These are phyloP conservation scores for Encarsia formosa DNA, from an alignment of 2,888 invertebrate species.

Conservation along the genomic window DNA sequence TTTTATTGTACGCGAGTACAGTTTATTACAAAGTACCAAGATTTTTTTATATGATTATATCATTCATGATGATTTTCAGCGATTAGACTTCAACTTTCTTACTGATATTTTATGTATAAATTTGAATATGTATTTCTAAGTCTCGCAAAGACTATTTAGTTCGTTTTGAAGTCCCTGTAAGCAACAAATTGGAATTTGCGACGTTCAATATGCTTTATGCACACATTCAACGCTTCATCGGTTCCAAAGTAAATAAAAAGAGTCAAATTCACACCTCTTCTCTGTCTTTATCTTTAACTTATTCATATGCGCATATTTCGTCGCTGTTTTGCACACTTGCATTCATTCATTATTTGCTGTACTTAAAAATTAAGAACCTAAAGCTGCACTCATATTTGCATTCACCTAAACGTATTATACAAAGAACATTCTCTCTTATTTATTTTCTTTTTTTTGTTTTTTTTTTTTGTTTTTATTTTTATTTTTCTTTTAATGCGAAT, in stretches of 20 bases:
- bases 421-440: constrained; percentile 51
- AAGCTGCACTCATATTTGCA: constrained; percentile 50
- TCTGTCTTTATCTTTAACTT: constrained; percentile 16
- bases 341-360: constrained; percentile 29
- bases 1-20: constrained; percentile 46
- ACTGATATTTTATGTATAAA: constrained; percentile 51
- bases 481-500: constrained; percentile 39
- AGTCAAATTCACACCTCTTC: constrained; percentile 24
- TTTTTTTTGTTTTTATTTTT: constrained; percentile 44
- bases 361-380: constrained; percentile 48
- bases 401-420: constrained; percentile 52
- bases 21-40: constrained; percentile 48
- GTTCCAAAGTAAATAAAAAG: constrained; percentile 28
- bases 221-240: constrained; percentile 25
- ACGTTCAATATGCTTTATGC: constrained; percentile 28
- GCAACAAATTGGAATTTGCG: constrained; percentile 47
- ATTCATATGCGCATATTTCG: constrained; percentile 24
- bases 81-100: constrained; percentile 51
- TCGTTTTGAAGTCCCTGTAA: constrained; percentile 45
- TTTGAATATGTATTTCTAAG: constrained; percentile 51
- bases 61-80: constrained; percentile 49
- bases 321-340: constrained; percentile 17
- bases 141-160: constrained; percentile 43
- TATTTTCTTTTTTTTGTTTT: constrained; percentile 42
- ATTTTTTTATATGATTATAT: constrained; percentile 48